Evolutionary conservation across 2,797 vertebrate species (phyloP).

Genomic region (Tinamus major): DNA sequence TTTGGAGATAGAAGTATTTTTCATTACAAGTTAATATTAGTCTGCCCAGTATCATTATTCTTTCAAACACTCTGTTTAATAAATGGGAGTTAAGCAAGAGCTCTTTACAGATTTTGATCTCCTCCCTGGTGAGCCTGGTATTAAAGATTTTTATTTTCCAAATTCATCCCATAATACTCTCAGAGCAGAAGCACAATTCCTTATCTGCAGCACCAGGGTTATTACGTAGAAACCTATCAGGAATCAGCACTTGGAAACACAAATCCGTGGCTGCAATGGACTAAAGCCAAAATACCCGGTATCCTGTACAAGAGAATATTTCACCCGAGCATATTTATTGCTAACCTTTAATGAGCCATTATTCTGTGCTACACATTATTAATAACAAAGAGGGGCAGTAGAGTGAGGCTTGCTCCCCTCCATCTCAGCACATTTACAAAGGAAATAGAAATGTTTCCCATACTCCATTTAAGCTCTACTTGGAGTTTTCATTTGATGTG

Average conservation of each 20-base stretch:
- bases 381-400: not conserved
- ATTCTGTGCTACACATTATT: not conserved
- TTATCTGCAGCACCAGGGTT: constrained; percentile 30
- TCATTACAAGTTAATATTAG: constrained; percentile 42
- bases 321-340: not conserved
- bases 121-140: not conserved
- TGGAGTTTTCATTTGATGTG: not conserved
- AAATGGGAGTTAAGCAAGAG: constrained; percentile 23
- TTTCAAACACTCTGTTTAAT: constrained; percentile 22
- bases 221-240: not conserved
- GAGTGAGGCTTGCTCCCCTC: not conserved
- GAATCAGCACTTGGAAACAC: not conserved
- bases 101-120: constrained; percentile 41
- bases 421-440: not conserved
- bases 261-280: not conserved
- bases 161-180: constrained; percentile 15
- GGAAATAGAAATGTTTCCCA: not conserved
- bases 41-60: not conserved
- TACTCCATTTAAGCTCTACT: not conserved
- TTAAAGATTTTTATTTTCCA: constrained; percentile 58
- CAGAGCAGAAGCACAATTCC: not conserved
- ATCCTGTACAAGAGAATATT: not conserved
- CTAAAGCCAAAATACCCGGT: not conserved
- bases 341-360: not conserved
- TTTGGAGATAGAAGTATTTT: constrained; percentile 60